phyloP scores from a whole-genome alignment of 2,113 vertebrate species.

The Amphiprion percula region DNA sequence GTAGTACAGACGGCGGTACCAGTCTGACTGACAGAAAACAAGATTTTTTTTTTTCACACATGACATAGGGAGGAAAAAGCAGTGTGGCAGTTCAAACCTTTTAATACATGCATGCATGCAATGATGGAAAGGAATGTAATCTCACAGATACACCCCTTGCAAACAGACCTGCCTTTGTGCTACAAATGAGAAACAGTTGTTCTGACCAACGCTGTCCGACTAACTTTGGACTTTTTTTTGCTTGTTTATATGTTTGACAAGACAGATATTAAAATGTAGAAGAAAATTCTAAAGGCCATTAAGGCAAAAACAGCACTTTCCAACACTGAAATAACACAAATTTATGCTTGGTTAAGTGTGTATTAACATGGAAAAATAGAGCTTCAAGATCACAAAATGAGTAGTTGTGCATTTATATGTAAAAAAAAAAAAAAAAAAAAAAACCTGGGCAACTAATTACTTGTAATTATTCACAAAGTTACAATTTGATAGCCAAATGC shows the following conservation, averaged over 20 bases:
- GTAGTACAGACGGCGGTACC: slow-evolving; percentile 78
- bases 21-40: slow-evolving; percentile 81
- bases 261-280: slow-evolving; percentile 39
- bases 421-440: background rate
- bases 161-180: slow-evolving; percentile 69
- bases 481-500: background rate
- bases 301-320: slow-evolving; percentile 15
- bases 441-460: background rate
- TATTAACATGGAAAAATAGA: background rate
- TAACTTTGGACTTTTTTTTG: background rate
- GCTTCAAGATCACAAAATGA: background rate
- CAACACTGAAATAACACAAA: slow-evolving; percentile 5
- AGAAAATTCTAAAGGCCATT: background rate
- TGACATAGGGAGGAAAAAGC: slow-evolving; percentile 12
- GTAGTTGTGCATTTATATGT: background rate
- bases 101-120: slow-evolving; percentile 53
- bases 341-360: background rate
- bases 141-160: slow-evolving; percentile 53
- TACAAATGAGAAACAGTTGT: slow-evolving; percentile 74
- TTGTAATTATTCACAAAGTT: background rate
- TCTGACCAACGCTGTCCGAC: slow-evolving; percentile 44
- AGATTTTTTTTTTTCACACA: slow-evolving; percentile 85
- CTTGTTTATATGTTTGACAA: slow-evolving; percentile 39
- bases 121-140: slow-evolving; percentile 72
- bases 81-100: slow-evolving; percentile 20